Evolutionary conservation across 2,797 vertebrate species (phyloP).

Genomic region (Florisuga fusca): DNA sequence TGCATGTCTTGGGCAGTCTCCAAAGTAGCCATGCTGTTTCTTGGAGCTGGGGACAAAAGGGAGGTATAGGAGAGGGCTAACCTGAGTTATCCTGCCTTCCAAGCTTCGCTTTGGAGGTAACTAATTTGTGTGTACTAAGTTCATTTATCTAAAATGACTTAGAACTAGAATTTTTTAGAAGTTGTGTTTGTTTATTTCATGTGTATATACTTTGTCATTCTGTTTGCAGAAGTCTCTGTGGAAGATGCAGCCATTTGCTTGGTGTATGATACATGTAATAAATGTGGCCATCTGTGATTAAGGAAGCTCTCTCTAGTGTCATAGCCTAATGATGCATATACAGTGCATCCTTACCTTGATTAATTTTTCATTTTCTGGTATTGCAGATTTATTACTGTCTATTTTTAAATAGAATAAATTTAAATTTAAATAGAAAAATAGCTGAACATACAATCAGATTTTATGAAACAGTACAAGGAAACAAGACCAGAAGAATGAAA

Average conservation of each 20-base stretch:
- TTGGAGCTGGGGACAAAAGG: neutral
- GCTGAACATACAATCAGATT: constrained; percentile 36
- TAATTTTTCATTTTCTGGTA: neutral
- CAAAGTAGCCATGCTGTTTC: neutral
- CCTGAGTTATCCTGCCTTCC: neutral
- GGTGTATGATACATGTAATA: neutral
- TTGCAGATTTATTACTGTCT: neutral
- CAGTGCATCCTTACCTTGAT: neutral
- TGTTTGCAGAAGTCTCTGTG: neutral
- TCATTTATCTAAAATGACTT: neutral
- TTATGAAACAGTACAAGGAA: neutral
- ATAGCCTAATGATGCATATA: neutral
- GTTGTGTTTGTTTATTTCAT: neutral
- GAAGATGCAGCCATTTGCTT: constrained; percentile 20
- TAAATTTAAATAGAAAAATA: constrained; percentile 55
- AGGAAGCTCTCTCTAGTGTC: neutral
- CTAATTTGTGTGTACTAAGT: neutral
- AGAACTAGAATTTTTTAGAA: neutral
- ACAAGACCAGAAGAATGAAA: constrained; percentile 5
- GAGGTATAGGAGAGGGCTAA: neutral
- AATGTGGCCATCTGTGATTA: neutral
- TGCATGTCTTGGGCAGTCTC: neutral
- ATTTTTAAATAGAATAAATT: constrained; percentile 1
- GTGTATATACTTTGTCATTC: neutral
- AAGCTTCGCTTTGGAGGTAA: neutral